phyloP scores from a whole-genome alignment of 2,888 invertebrate genomes.

The Ceramica pisi region DNA sequence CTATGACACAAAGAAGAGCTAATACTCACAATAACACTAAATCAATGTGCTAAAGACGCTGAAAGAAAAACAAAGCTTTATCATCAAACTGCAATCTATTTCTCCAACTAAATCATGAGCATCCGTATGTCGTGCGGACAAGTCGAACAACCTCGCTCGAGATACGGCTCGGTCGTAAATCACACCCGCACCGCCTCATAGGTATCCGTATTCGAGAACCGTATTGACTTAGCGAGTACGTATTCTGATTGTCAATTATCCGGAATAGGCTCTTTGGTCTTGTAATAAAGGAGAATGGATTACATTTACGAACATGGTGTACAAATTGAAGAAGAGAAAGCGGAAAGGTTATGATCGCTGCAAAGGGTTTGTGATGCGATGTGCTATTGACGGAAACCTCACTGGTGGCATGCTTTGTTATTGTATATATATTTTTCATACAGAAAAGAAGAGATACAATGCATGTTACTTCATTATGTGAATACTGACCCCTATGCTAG shows the following conservation, averaged over 20 bases:
- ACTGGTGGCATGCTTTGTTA: background rate
- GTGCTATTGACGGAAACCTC: background rate
- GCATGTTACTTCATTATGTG: no score
- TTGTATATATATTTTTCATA: no score
- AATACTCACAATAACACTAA: background rate
- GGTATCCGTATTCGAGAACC: conserved; percentile 45
- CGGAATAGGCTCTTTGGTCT: conserved; percentile 15
- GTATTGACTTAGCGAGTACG: conserved; percentile 38
- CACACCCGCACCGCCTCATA: conserved; percentile 47
- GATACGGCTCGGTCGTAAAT: conserved; percentile 49
- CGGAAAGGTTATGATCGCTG: background rate
- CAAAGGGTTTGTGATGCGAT: background rate
- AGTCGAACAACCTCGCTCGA: conserved; percentile 25
- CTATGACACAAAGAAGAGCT: background rate
- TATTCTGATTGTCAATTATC: conserved; percentile 44
- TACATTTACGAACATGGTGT: background rate
- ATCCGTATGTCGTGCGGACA: conserved; percentile 10
- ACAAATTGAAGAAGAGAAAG: background rate
- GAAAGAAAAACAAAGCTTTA: conserved; percentile 6
- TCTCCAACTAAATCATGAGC: conserved; percentile 1
- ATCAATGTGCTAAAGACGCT: conserved; percentile 13
- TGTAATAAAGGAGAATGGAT: conserved; percentile 35
- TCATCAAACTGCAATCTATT: conserved; percentile 35
- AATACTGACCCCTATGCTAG: no score
- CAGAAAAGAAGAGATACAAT: no score